phyloP scores from a whole-genome alignment of 2,113 vertebrate species.

The Alces alces region DNA sequence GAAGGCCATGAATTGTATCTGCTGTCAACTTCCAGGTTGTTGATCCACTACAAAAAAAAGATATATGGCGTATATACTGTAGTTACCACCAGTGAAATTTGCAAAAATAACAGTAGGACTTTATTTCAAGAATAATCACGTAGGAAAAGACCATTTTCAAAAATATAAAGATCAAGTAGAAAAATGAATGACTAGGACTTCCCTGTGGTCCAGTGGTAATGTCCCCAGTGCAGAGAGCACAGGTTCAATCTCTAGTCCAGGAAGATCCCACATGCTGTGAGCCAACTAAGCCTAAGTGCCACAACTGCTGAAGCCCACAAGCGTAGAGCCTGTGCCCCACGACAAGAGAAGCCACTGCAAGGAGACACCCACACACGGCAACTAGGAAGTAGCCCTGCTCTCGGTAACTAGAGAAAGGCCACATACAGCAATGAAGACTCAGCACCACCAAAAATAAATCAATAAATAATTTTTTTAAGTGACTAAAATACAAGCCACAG shows the following conservation, averaged over 20 bases:
- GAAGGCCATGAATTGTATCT: constrained; percentile 93
- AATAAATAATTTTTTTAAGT: not conserved
- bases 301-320: not conserved
- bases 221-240: not conserved
- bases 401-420: rapidly evolving
- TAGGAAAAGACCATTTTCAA: not conserved
- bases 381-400: not conserved
- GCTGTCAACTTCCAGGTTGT: constrained; percentile 93
- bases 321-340: not conserved
- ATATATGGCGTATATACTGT: not conserved
- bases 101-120: not conserved
- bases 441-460: not conserved
- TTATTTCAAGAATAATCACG: not conserved
- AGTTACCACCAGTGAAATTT: not conserved
- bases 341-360: not conserved
- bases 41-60: constrained; percentile 90
- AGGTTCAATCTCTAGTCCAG: not conserved
- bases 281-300: not conserved
- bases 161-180: not conserved
- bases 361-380: not conserved
- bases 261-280: not conserved
- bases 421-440: not conserved
- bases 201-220: not conserved
- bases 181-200: not conserved
- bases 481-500: not conserved